phyloP scores from a whole-genome alignment of 2,888 invertebrate genomes.

The Neocrepidodera transversa region DNA sequence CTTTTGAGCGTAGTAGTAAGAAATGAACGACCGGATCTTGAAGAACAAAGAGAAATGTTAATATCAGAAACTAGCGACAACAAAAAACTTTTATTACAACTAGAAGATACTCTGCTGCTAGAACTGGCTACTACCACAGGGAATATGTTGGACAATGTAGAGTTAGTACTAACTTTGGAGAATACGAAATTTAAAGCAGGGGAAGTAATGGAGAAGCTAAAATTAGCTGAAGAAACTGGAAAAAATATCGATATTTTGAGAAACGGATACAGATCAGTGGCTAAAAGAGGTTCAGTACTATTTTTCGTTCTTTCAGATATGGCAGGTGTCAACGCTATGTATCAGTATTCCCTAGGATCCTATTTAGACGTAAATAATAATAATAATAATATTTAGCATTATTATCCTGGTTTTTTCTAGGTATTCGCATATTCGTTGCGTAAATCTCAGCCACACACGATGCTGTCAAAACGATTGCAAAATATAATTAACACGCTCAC shows the following conservation, averaged over 20 bases:
- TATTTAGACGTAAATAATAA: conserved; percentile 78
- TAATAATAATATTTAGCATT: too few relatives aligned
- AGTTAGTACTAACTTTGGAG: conserved; percentile 77
- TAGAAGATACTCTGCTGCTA: conserved; percentile 84
- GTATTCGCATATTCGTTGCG: conserved; percentile 81
- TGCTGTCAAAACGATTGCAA: conserved; percentile 73
- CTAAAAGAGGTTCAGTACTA: conserved; percentile 85
- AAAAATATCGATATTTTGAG: conserved; percentile 82
- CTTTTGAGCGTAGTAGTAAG: conserved; percentile 88
- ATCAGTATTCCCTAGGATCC: conserved; percentile 87
- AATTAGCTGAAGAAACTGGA: conserved; percentile 76
- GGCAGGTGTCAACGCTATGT: conserved; percentile 89
- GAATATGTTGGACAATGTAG: conserved; percentile 92
- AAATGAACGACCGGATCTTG: conserved; percentile 85
- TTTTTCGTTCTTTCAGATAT: conserved; percentile 92
- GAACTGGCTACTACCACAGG: conserved; percentile 88
- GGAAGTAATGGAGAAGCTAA: conserved; percentile 83
- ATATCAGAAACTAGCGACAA: conserved; percentile 87
- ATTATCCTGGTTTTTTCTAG: not conserved
- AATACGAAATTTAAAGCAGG: conserved; percentile 87
- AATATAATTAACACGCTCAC: conserved; percentile 88
- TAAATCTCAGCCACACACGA: conserved; percentile 82
- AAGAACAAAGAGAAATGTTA: conserved; percentile 83
- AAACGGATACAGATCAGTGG: conserved; percentile 85
- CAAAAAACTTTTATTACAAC: conserved; percentile 79